Base-by-base conservation (phyloP, 92 coral and sea anemone species). In the Umimayanthus chanpuru region DNA sequence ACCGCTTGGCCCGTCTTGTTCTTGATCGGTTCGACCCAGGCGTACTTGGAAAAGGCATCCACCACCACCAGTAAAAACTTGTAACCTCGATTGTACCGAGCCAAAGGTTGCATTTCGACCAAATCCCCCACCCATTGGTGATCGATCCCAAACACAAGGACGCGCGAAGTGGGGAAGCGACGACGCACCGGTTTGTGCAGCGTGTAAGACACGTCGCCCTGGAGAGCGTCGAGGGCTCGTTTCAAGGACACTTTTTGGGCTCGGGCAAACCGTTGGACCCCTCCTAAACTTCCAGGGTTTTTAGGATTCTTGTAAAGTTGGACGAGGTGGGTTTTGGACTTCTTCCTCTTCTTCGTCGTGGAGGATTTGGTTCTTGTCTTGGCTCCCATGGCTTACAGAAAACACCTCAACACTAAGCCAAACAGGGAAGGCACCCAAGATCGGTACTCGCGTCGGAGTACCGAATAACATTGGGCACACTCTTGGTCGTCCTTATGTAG, bases 21-120 rank as follows among this genome's bases (percentile, higher is more conserved):
- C 20, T 89, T 79, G 15, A 92, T 5, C 2, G 88, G 94, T 16
- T 88, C 89, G 5, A 85, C 92, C 92, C 92, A 92, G 4, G 94
- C 92, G n/a, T 82, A 88, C 40, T 85, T 88, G 68, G 92, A 90
- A 44, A 93, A 72, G 15, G 89, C 89, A 75, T 43, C 89, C 6
- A 81, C 73, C 29, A 81, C 85, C 16, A 41, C 26, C 73, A 81
- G 41, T 9, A 81, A 41, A 58, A 26, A 81, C 47, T 81, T 58
- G 49, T 58, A 10, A 6, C 85, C 85, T 1, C 85, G 29, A 40
- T 81, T 81, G 73, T 61, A 81, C 29, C 28, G 28, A 1, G 18
- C 50, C 4, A 32, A 0, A 25, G 55, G 55, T 58, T 80, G 85
- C 85, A 81, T 81, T 44, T 81, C 85, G 4, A 81, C 73, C 85